Conservation (phyloP, 2,888 invertebrate species). For the Temnothorax ravouxi region DNA sequence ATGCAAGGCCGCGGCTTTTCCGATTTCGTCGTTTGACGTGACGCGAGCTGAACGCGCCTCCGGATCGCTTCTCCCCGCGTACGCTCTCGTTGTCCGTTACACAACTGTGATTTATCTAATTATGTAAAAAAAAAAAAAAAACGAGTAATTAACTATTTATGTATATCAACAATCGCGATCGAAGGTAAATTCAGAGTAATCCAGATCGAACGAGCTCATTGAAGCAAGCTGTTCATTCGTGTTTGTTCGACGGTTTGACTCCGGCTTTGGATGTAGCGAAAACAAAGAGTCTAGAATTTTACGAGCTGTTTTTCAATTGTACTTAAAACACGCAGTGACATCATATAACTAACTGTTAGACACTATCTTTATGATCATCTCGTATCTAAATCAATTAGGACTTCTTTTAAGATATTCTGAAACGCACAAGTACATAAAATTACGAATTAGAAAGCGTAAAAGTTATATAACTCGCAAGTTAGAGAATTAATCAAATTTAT, state of each 20-base stretch:
- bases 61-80: not conserved
- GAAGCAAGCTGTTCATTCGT: not conserved
- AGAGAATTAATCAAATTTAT: not conserved
- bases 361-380: not conserved
- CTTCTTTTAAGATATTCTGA: not conserved
- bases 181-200: slow-evolving; percentile 1
- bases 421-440: not conserved
- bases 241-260: not conserved
- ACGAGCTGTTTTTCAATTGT: not conserved
- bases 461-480: not conserved
- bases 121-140: slow-evolving; percentile 15
- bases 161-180: not conserved
- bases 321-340: not conserved
- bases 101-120: not conserved
- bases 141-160: slow-evolving; percentile 17
- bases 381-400: not conserved
- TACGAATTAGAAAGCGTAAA: not conserved
- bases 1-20: slow-evolving; percentile 71
- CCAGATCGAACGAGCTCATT: not conserved
- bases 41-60: slow-evolving; percentile 18
- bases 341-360: not conserved
- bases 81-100: not conserved
- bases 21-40: slow-evolving; percentile 67
- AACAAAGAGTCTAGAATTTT: not conserved
- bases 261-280: not conserved